Evolutionary conservation across 2,888 invertebrate species (phyloP).

Genomic region (Cyaniris semiargus): DNA sequence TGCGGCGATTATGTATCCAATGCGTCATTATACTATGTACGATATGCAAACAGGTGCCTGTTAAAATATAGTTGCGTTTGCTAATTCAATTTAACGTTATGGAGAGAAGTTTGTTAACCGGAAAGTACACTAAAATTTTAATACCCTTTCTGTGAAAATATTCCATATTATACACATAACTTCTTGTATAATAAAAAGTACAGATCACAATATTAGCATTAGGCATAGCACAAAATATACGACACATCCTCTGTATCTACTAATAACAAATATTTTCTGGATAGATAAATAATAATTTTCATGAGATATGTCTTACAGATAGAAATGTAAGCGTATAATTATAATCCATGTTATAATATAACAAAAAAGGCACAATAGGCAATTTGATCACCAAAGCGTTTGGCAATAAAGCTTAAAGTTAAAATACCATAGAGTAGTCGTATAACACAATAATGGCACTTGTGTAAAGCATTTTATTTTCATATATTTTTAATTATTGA

Average conservation of each 20-base stretch:
- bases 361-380: conserved; percentile 27
- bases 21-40: not conserved
- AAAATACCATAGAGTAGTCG: not conserved
- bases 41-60: not conserved
- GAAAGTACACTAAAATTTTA: not conserved
- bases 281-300: not conserved
- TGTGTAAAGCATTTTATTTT: conserved; percentile 4
- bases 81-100: not conserved
- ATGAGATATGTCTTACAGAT: not conserved
- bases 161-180: not conserved
- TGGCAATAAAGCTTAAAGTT: conserved; percentile 5
- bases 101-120: not conserved
- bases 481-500: not conserved
- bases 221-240: not conserved
- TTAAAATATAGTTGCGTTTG: not conserved
- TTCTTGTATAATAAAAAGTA: not conserved
- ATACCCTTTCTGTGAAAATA: not conserved
- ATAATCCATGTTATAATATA: conserved; percentile 5
- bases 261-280: not conserved
- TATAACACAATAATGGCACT: conserved; percentile 5
- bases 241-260: not conserved
- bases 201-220: not conserved
- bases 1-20: too few relatives aligned
- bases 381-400: not conserved
- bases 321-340: not conserved